Conservation (phyloP, 2,113 vertebrate species). For the Nematolebias whitei region DNA sequence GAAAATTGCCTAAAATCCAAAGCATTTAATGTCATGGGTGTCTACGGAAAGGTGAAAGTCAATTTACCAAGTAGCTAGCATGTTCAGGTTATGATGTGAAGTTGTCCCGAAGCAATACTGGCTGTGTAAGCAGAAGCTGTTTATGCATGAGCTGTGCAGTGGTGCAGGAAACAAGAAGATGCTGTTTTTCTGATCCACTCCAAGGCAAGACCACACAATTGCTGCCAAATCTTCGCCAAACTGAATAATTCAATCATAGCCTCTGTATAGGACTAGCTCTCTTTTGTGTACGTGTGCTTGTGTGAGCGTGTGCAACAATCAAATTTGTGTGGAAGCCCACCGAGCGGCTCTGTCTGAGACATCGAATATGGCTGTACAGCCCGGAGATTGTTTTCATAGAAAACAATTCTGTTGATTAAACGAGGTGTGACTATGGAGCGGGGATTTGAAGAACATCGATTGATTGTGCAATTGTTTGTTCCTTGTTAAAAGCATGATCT, state of each 20-base stretch:
- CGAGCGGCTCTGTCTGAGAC: conserved; percentile 70
- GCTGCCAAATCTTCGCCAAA: conserved; percentile 80
- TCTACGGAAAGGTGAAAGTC: conserved; percentile 59
- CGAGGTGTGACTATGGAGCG: conserved; percentile 73
- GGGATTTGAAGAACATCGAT: conserved; percentile 75
- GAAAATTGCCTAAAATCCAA: conserved; percentile 22
- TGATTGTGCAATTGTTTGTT: conserved; percentile 75
- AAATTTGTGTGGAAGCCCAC: conserved; percentile 71
- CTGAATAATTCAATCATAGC: conserved; percentile 84
- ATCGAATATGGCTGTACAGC: conserved; percentile 71
- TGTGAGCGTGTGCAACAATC: conserved; percentile 69
- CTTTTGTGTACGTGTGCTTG: conserved; percentile 42
- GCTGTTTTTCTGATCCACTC: conserved; percentile 71
- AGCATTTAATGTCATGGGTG: conserved; percentile 39
- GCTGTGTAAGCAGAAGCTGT: conserved; percentile 76
- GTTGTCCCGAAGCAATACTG: conserved; percentile 72
- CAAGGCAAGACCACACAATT: conserved; percentile 79
- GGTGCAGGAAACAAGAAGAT: conserved; percentile 83
- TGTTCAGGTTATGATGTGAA: conserved; percentile 77
- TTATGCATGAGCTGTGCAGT: conserved; percentile 85
- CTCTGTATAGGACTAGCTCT: conserved; percentile 67
- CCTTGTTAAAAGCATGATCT: conserved; percentile 76
- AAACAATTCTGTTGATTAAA: conserved; percentile 80
- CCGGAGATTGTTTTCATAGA: conserved; percentile 78
- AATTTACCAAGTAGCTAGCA: conserved; percentile 80